Base-by-base conservation (phyloP, 2,797 vertebrate genomes). In the Gallinago solitaria region DNA sequence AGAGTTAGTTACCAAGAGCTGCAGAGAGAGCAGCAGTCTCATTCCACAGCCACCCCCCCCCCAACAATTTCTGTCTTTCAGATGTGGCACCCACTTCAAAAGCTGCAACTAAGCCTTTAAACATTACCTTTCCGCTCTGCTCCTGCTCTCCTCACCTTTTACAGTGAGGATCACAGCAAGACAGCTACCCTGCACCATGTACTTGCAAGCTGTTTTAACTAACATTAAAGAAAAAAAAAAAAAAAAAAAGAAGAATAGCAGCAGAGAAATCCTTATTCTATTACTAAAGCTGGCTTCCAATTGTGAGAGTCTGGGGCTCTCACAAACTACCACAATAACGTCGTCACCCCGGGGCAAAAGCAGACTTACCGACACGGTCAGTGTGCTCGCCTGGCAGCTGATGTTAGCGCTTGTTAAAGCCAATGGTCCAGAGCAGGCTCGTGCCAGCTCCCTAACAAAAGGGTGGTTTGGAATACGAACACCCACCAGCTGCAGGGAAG, bases 381-480 rank as follows among this genome's bases (percentile, higher is more conserved):
- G 94, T 1, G 99, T 99, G 98, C 99, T 99, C 65, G 96, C 95
- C 51, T 98, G 98, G 3, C 98, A 97, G 96, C 99, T 99, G 97
- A 99, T 45, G 94, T 99, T 99, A 75, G 99, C 99, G 1, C 99
- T 99, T 7, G 99, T 99, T 28, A 99, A 97, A 5, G 99, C 99
- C 30, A 99, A 98, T 0, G 99, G 99, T 43, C 98, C 99, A 2
- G 95, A 86, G 53, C 99, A 99, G 94, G 97, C 97, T 89, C 98
- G 99, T 41, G 99, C 99, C 87, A 99, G 94, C 20, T 98, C 98
- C 75, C 98, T 98, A 94, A 99, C 97, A 51, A 99, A 99, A 17
- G 95, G 83, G 12, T 99, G 98, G 93, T 99, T 96, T 28, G 99
- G 99, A 93, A 99, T 98, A 12, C 99, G 99, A 16, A 99, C 98